Base-by-base conservation (phyloP, 1,140 invertebrate species). In the Drosophila takahashii region DNA sequence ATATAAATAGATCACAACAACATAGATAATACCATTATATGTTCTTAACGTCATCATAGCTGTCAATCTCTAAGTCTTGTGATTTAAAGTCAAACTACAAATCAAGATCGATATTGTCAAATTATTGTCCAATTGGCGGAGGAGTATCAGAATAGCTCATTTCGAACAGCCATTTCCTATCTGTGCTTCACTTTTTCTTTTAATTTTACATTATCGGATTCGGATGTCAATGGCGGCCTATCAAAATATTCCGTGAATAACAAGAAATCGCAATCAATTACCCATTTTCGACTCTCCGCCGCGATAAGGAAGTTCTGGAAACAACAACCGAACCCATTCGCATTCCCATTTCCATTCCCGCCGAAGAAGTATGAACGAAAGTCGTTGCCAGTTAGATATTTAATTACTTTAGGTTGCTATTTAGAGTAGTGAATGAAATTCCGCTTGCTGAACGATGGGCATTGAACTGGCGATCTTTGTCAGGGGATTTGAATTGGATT, bases 361-460 rank as follows among this genome's bases (percentile, higher is more conserved):
- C 8, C 1, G 29, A 10, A 10, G 29, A 50, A 44, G 15, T 37
- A 22, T 36, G 22, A 45, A 27, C 36, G 16, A 29, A 51, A 39
- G 27, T 61, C 22, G 7, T 18, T 18, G 53, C 36, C 66, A 70
- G 42, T 44, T 70, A 18, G 39, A 60, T 64, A 64, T 64, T 64
- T 64, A 64, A 60, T 85, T 73, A 60, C 32, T 61, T 54, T 48
- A 44, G 36, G 48, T 37, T 77, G 79, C 62, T 84, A 84, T 84
- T 87, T 87, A 69, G 61, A 87, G 84, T 83, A 62, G 56, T 76
- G 62, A 77, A 89, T 80, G 84, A 77, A 87, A 84, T 89, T 89
- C 84, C 84, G 84, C 84, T 89, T 89, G 85, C 56, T 74, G 41
- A 73, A 37, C 56, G 51, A 36, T 70, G 47, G 39, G 39, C 53